Evolutionary conservation across 2,888 invertebrate genomes (phyloP).

Genomic region (Leucania comma): DNA sequence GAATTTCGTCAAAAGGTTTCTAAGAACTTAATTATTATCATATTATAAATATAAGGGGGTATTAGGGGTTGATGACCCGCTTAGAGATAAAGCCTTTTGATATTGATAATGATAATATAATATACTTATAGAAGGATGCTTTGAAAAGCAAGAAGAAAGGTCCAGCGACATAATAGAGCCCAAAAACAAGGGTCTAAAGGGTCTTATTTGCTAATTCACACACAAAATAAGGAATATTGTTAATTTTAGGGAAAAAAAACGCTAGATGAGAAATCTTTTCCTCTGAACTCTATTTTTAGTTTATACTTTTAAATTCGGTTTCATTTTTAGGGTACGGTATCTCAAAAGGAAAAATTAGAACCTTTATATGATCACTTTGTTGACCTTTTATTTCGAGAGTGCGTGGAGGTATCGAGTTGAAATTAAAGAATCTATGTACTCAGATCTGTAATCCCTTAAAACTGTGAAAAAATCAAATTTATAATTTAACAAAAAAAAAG

Average conservation of each 20-base stretch:
- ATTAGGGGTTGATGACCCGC: slow-evolving; percentile 39
- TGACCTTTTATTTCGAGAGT: too few species aligned
- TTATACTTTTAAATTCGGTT: not conserved
- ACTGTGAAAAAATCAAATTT: too few species aligned
- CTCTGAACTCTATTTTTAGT: not conserved
- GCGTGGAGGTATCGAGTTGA: too few species aligned
- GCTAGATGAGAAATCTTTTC: not conserved
- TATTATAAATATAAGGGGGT: too few species aligned
- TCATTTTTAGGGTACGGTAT: too few species aligned
- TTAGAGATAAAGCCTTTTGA: slow-evolving; percentile 51
- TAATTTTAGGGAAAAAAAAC: too few species aligned
- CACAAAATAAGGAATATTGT: not conserved
- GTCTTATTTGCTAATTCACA: not conserved
- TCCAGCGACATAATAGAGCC: not conserved
- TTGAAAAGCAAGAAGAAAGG: not conserved
- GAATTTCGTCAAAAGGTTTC: slow-evolving; percentile 44
- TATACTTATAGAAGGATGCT: slow-evolving; percentile 29
- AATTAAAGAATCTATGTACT: too few species aligned
- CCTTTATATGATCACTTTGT: too few species aligned
- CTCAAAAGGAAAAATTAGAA: too few species aligned
- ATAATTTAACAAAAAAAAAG: too few species aligned
- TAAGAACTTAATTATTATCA: slow-evolving; percentile 55
- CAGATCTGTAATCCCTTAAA: too few species aligned
- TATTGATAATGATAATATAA: slow-evolving; percentile 47
- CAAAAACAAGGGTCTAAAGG: not conserved